Conservation (phyloP, 2,113 vertebrate species). For the Bos javanicus region DNA sequence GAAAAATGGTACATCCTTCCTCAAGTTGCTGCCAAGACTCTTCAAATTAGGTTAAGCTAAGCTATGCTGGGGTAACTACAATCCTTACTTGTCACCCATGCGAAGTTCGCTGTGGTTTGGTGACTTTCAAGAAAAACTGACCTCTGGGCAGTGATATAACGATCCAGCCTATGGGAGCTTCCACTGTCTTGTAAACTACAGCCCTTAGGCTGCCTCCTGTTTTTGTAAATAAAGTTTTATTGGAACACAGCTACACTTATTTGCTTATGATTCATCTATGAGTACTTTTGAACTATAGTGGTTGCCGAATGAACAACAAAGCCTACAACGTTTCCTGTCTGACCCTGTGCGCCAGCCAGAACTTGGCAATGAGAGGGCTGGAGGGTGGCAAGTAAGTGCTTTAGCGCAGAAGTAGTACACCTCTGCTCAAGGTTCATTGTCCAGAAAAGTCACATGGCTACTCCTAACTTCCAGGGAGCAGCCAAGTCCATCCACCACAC, state of each 20-base stretch:
- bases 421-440: background rate
- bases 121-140: background rate
- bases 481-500: accelerated
- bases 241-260: background rate
- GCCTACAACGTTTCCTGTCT: background rate
- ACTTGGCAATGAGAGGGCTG: no score
- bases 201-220: background rate
- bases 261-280: background rate
- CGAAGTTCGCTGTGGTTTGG: background rate
- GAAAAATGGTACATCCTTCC: background rate
- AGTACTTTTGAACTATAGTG: background rate
- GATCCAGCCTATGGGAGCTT: background rate
- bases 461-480: background rate
- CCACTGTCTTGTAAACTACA: background rate
- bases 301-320: background rate
- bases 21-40: background rate
- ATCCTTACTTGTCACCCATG: background rate
- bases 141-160: background rate
- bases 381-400: background rate
- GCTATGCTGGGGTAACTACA: background rate
- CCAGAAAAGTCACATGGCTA: background rate
- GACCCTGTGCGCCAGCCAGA: background rate
- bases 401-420: background rate
- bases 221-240: conserved; percentile 21
- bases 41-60: background rate